Percentiles rank a stretch among this genome's conserved stretches.
Evolutionary conservation across 2,113 vertebrate genomes (phyloP).

Genomic region (Clarias batrachus): DNA sequence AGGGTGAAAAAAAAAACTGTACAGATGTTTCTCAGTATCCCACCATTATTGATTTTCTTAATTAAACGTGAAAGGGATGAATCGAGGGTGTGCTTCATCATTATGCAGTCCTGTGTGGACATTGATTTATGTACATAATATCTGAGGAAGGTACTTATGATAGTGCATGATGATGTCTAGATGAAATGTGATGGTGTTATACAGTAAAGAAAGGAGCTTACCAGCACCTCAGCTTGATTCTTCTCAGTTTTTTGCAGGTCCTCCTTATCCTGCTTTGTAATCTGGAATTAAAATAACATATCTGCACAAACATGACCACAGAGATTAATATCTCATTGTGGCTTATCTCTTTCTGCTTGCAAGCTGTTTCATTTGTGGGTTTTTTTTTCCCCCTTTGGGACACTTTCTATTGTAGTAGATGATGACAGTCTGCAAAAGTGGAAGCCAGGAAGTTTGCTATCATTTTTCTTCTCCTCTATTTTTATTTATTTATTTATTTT

Average conservation of each 20-base stretch:
- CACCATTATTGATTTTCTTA: slow-evolving; percentile 41
- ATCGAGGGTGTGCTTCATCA: slow-evolving; percentile 30
- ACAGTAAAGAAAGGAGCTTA: slow-evolving; percentile 23
- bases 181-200: slow-evolving; percentile 3
- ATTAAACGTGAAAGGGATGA: slow-evolving; percentile 35
- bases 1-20: slow-evolving; percentile 17
- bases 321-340: slow-evolving; percentile 27
- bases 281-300: slow-evolving; percentile 33
- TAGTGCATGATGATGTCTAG: not conserved
- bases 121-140: slow-evolving; percentile 46
- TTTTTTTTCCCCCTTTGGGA: not conserved
- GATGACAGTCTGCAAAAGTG: not conserved
- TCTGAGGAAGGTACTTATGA: slow-evolving; percentile 1
- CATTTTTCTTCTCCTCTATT: not conserved
- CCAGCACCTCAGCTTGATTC: not conserved
- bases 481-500: not conserved
- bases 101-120: slow-evolving; percentile 36
- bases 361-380: slow-evolving; percentile 9
- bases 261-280: slow-evolving; percentile 24
- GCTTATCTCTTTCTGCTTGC: slow-evolving; percentile 8
- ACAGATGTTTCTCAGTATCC: slow-evolving; percentile 27
- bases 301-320: not conserved
- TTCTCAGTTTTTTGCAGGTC: slow-evolving; percentile 1
- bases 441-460: not conserved
- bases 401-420: not conserved